A percentile compares a stretch with the other conserved stretches of the same genome.
These are phyloP conservation scores for Thelaira solivaga DNA, from an alignment of 2,888 invertebrate genomes.

Conservation along the genomic window DNA sequence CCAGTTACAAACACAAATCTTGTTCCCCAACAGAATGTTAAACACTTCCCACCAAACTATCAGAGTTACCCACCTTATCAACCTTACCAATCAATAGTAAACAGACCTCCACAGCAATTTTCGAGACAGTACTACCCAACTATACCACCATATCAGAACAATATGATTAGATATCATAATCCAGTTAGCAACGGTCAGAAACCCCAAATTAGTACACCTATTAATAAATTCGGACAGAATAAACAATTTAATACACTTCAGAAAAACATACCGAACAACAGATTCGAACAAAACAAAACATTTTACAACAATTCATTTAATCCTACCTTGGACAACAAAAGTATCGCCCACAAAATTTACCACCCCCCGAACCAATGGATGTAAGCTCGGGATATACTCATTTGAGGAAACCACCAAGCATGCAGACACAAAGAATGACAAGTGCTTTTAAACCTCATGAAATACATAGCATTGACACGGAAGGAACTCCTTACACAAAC, in stretches of 20 bases:
- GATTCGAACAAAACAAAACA: constrained; percentile 1
- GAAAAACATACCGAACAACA: neutral
- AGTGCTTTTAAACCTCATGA: constrained; percentile 13
- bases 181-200: constrained; percentile 1
- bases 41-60: constrained; percentile 1
- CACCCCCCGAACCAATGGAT: constrained; percentile 32
- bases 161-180: constrained; percentile 20
- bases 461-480: constrained; percentile 11
- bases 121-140: constrained; percentile 1
- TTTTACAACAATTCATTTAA: neutral
- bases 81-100: constrained; percentile 7
- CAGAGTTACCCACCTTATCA: constrained; percentile 1
- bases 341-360: constrained; percentile 14
- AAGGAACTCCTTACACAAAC: constrained; percentile 5
- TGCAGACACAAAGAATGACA: constrained; percentile 1
- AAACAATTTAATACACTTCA: neutral
- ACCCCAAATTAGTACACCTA: neutral
- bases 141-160: constrained; percentile 22
- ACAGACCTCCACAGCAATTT: constrained; percentile 2
- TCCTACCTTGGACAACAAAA: neutral
- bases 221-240: too few relatives aligned
- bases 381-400: constrained; percentile 17
- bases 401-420: constrained; percentile 2
- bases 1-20: too few relatives aligned
- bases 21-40: neutral